phyloP scores from a whole-genome alignment of 2,888 invertebrate genomes.

The Synergus umbraculus region DNA sequence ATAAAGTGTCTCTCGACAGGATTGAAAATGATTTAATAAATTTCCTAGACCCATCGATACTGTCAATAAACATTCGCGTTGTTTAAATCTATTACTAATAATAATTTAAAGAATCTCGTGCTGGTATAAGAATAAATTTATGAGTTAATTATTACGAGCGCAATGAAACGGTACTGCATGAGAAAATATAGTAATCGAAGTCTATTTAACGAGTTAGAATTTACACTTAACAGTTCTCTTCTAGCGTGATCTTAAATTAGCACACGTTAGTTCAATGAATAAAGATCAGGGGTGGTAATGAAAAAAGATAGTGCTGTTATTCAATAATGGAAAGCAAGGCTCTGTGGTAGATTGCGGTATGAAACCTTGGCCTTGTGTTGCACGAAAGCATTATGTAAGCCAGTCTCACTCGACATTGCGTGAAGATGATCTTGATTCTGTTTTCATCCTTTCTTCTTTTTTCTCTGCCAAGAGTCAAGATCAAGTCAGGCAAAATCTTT shows the following conservation, averaged over 20 bases:
- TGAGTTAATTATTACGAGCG: constrained; percentile 29
- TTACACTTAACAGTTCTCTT: constrained; percentile 1
- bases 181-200: constrained; percentile 3
- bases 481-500: not conserved
- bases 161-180: constrained; percentile 23
- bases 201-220: constrained; percentile 33
- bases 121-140: not conserved
- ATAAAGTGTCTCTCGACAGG: too few species aligned
- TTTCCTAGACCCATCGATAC: not conserved
- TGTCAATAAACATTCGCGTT: not conserved
- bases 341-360: constrained; percentile 43
- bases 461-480: not conserved
- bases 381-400: constrained; percentile 70
- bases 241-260: not conserved
- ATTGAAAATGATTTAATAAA: not conserved
- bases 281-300: constrained; percentile 21
- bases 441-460: constrained; percentile 49
- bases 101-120: not conserved
- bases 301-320: constrained; percentile 35
- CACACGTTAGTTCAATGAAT: constrained; percentile 6
- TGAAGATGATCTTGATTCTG: constrained; percentile 59
- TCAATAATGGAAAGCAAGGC: constrained; percentile 45
- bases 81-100: not conserved
- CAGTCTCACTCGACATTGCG: constrained; percentile 61
- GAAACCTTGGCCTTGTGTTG: constrained; percentile 72